Evolutionary conservation across 2,113 vertebrate species (phyloP).

Genomic region (Oreocharis arfaki): DNA sequence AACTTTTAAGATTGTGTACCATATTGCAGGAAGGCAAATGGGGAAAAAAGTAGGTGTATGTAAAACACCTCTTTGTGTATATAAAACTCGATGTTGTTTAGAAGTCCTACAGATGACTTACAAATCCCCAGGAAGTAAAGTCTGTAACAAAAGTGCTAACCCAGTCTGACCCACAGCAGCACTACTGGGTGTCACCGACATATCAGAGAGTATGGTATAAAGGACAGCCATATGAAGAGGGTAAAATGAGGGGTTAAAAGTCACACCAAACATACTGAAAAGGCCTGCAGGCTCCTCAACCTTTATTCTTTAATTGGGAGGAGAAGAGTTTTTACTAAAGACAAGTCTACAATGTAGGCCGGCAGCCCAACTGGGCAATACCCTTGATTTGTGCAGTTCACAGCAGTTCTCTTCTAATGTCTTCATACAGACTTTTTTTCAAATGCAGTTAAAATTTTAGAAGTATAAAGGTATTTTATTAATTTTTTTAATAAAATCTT

Average conservation of each 20-base stretch:
- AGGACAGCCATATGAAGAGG: constrained; percentile 48
- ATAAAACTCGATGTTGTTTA: neutral
- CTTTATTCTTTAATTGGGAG: constrained; percentile 78
- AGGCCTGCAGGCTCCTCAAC: constrained; percentile 65
- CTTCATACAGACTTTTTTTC: constrained; percentile 47
- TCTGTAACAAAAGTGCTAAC: constrained; percentile 15
- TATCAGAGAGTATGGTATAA: constrained; percentile 37
- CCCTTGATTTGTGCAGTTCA: constrained; percentile 71
- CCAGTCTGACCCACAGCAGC: constrained; percentile 41
- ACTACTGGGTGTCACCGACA: neutral
- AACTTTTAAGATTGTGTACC: neutral
- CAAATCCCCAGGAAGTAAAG: neutral
- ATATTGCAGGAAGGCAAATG: neutral
- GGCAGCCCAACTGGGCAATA: constrained; percentile 75
- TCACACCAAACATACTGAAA: constrained; percentile 68
- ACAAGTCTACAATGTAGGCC: constrained; percentile 74
- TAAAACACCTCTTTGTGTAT: neutral
- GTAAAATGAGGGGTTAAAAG: constrained; percentile 71
- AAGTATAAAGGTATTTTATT: constrained; percentile 70
- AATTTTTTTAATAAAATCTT: constrained; percentile 73
- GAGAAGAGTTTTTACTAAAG: constrained; percentile 73
- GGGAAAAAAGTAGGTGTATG: neutral
- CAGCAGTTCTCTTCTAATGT: constrained; percentile 65
- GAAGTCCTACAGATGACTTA: constrained; percentile 10
- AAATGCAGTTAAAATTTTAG: constrained; percentile 64